phyloP scores from a whole-genome alignment of 2,888 invertebrate genomes.

The Pantelozetes paolii region DNA sequence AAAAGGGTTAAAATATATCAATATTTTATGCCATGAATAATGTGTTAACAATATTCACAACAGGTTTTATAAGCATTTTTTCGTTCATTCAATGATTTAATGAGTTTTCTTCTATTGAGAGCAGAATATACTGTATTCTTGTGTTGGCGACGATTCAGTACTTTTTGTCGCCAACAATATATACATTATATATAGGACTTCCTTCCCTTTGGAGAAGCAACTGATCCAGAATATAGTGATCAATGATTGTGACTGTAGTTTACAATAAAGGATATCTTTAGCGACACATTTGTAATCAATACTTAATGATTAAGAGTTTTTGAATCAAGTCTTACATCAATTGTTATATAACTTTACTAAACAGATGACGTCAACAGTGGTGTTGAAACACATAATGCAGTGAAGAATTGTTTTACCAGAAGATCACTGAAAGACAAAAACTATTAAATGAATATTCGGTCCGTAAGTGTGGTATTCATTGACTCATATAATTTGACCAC shows the following conservation, averaged over 20 bases:
- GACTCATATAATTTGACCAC: slow-evolving; percentile 15
- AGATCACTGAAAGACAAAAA: neutral
- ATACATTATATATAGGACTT: slow-evolving; percentile 12
- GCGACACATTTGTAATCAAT: slow-evolving; percentile 34
- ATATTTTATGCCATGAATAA: neutral
- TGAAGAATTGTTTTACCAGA: neutral
- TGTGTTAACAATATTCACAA: neutral
- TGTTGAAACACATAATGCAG: neutral
- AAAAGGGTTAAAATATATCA: neutral
- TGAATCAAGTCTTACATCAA: neutral
- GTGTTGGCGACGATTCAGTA: neutral
- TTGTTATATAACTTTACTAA: neutral
- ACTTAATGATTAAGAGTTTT: neutral
- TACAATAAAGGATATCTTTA: slow-evolving; percentile 32
- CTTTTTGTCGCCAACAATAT: neutral
- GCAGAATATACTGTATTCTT: neutral
- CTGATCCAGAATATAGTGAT: neutral
- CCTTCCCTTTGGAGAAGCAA: neutral
- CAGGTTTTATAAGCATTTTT: slow-evolving; percentile 10
- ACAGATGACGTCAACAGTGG: slow-evolving; percentile 23
- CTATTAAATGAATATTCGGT: slow-evolving; percentile 32
- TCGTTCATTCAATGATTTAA: neutral
- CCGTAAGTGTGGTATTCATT: slow-evolving; percentile 14
- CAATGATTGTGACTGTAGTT: slow-evolving; percentile 25
- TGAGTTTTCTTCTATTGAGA: neutral